A percentile compares a stretch with the other conserved stretches of the same genome.
phyloP scores from a whole-genome alignment of 2,797 vertebrate genomes.

The Lerista edwardsae region DNA sequence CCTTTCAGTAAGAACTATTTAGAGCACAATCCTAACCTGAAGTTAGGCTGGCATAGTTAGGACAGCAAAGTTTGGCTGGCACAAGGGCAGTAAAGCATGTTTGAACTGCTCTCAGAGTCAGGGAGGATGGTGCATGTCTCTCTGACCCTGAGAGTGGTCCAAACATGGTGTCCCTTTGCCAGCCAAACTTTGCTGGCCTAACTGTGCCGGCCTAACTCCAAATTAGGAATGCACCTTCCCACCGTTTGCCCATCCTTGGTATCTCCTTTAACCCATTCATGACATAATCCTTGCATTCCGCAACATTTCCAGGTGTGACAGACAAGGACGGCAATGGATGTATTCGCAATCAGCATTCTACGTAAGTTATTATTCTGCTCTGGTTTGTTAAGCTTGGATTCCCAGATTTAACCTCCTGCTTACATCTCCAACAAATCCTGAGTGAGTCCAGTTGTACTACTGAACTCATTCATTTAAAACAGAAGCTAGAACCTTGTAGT shows the following conservation, averaged over 20 bases:
- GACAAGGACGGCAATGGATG: slow-evolving; percentile 56
- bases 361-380: slow-evolving; percentile 44
- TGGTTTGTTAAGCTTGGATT: slow-evolving; percentile 50
- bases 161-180: too few species aligned
- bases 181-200: too few species aligned
- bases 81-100: too few species aligned
- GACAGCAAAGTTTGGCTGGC: too few species aligned
- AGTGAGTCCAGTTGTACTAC: slow-evolving; percentile 48
- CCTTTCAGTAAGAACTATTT: slow-evolving; percentile 6
- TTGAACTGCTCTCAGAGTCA: too few species aligned
- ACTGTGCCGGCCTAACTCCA: too few species aligned
- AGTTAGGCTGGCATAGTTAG: too few species aligned
- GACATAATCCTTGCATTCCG: not conserved
- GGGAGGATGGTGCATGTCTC: too few species aligned
- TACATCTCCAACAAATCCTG: slow-evolving; percentile 49
- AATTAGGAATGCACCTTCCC: too few species aligned
- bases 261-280: not conserved
- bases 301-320: slow-evolving; percentile 34
- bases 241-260: slow-evolving; percentile 12
- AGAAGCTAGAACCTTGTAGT: slow-evolving; percentile 20
- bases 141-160: too few species aligned
- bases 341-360: slow-evolving; percentile 37
- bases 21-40: too few species aligned
- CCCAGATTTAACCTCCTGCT: slow-evolving; percentile 52
- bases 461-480: slow-evolving; percentile 38